These are phyloP conservation scores for Fistularia tabacaria DNA, from an alignment of 2,797 vertebrate species.

Conservation along the genomic window DNA sequence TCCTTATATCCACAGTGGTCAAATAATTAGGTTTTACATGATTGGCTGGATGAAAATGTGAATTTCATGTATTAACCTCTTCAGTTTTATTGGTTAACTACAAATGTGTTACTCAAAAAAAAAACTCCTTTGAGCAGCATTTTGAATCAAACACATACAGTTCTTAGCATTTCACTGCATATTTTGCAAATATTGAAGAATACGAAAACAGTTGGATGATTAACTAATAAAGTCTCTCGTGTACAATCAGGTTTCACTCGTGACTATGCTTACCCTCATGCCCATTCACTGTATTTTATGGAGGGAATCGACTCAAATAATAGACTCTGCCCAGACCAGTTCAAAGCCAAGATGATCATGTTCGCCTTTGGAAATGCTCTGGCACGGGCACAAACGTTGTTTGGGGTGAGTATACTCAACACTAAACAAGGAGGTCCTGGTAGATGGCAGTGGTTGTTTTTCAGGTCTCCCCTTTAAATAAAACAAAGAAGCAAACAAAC, in stretches of 20 bases:
- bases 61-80: no score
- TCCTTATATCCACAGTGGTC: no score
- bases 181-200: background rate
- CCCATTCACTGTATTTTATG: conserved; percentile 86
- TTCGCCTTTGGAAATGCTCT: conserved; percentile 88
- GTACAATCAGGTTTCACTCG: conserved; percentile 79
- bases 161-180: background rate
- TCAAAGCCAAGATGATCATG: conserved; percentile 91
- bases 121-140: no score
- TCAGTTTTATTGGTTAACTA: no score
- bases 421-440: no score
- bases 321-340: conserved; percentile 80
- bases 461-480: background rate
- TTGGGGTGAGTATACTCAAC: conserved; percentile 76
- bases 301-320: conserved; percentile 55
- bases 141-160: no score
- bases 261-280: conserved; percentile 80
- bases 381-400: conserved; percentile 77
- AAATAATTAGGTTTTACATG: no score
- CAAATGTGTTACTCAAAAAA: no score
- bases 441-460: no score
- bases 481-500: background rate
- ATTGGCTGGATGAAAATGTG: no score
- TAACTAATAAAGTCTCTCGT: background rate
- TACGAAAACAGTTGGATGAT: no score